These are phyloP conservation scores for Xyrichtys novacula DNA, from an alignment of 2,797 vertebrate genomes.

Conservation along the genomic window DNA sequence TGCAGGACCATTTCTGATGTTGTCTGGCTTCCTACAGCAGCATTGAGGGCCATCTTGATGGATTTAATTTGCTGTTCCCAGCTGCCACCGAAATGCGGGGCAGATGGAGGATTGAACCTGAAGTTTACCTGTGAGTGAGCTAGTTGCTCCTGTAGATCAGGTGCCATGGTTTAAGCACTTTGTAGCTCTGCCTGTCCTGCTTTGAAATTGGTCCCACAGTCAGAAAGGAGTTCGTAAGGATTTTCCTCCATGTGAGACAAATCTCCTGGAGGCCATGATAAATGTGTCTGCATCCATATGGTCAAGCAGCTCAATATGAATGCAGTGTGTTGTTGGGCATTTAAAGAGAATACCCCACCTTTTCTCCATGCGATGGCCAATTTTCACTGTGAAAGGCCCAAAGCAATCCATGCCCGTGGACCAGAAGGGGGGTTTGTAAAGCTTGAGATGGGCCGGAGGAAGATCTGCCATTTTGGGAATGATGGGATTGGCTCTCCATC, in stretches of 20 bases:
- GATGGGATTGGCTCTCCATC: neutral
- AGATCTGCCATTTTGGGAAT: neutral
- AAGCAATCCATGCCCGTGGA: no score
- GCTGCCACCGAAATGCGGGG: constrained; percentile 4
- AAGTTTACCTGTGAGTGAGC: neutral
- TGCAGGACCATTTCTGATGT: neutral
- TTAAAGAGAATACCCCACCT: neutral
- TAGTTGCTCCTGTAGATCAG: neutral
- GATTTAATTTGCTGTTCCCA: constrained; percentile 3
- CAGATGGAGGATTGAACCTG: neutral
- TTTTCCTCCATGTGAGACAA: no score
- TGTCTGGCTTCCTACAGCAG: neutral
- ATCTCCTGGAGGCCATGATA: neutral
- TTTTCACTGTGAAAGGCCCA: neutral
- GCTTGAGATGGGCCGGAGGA: neutral
- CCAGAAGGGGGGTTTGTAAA: no score
- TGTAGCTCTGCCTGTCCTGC: neutral
- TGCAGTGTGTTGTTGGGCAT: neutral
- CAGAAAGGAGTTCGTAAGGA: no score
- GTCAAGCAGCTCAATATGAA: neutral
- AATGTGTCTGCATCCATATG: neutral
- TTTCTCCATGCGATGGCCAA: neutral
- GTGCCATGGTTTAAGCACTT: neutral
- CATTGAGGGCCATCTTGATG: neutral
- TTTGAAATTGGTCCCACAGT: neutral